These are phyloP conservation scores for Acronicta alni DNA, from an alignment of 2,888 invertebrate genomes.

Conservation along the genomic window DNA sequence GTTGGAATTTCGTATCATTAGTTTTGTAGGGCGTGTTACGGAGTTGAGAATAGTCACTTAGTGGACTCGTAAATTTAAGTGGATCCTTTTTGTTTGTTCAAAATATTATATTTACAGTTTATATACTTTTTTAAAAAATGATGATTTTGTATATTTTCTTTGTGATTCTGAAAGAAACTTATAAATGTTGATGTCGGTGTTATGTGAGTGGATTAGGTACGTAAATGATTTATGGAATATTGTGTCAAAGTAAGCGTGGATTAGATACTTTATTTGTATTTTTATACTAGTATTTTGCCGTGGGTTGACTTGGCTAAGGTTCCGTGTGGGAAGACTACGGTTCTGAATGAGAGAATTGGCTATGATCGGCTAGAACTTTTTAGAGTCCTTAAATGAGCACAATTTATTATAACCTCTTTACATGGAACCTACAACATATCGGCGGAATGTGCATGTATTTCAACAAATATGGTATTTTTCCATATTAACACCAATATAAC, in stretches of 20 bases:
- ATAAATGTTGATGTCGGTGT: not conserved
- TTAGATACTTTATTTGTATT: not conserved
- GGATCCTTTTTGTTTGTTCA: conserved; percentile 30
- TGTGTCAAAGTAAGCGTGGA: not conserved
- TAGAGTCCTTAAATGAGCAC: too few species aligned
- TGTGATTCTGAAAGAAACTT: not conserved
- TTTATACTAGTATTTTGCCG: not conserved
- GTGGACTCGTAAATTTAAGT: conserved; percentile 41
- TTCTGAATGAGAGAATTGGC: too few species aligned
- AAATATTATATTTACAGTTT: conserved; percentile 30
- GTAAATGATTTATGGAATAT: not conserved
- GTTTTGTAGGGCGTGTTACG: conserved; percentile 58
- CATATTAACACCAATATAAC: too few species aligned
- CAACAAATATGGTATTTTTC: too few species aligned
- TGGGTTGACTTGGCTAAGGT: not conserved
- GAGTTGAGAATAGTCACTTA: conserved; percentile 49
- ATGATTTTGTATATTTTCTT: conserved; percentile 2
- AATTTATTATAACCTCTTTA: too few species aligned
- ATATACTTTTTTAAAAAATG: conserved; percentile 22
- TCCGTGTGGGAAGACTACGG: too few species aligned
- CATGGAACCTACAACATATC: too few species aligned
- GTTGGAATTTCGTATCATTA: conserved; percentile 54
- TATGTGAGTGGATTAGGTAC: not conserved
- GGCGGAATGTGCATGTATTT: too few species aligned
- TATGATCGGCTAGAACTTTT: too few species aligned